phyloP scores from a whole-genome alignment of 2,888 invertebrate genomes.

The Drosophila nigritarsus region DNA sequence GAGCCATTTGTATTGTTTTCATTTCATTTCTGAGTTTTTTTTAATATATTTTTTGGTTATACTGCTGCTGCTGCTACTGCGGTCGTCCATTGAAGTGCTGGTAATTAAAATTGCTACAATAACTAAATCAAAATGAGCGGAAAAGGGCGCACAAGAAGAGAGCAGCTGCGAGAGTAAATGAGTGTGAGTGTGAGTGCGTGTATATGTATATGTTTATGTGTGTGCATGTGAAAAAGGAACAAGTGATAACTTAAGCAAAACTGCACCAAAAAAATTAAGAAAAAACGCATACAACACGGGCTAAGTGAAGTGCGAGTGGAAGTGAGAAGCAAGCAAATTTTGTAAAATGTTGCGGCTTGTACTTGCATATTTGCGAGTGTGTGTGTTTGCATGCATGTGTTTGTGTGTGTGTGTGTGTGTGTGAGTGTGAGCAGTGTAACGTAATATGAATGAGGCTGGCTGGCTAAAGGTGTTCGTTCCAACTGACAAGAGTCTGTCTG shows the following conservation, averaged over 20 bases:
- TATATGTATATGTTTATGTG: conserved; percentile 13
- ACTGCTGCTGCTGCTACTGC: conserved; percentile 20
- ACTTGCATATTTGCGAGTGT: conserved; percentile 16
- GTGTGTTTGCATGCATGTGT: not conserved
- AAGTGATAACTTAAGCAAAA: conserved; percentile 68
- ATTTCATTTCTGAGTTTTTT: conserved; percentile 53
- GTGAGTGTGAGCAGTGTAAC: conserved; percentile 29
- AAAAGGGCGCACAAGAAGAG: conserved; percentile 9
- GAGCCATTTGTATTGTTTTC: conserved; percentile 69
- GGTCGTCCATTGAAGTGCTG: conserved; percentile 62
- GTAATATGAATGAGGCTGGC: conserved; percentile 55
- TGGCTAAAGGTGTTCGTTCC: conserved; percentile 61
- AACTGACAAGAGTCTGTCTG: conserved; percentile 30
- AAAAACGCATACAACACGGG: conserved; percentile 2
- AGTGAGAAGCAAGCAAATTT: conserved; percentile 67
- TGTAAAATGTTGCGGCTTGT: conserved; percentile 55
- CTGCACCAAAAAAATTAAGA: conserved; percentile 32
- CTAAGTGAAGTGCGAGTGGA: conserved; percentile 34
- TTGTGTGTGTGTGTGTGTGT: conserved; percentile 7
- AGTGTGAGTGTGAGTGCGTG: conserved; percentile 11
- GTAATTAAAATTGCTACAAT: conserved; percentile 76
- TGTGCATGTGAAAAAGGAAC: conserved; percentile 52
- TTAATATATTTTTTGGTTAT: conserved; percentile 30
- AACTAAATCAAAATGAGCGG: conserved; percentile 72
- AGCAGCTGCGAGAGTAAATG: conserved; percentile 39